These are phyloP conservation scores for Spisula subtruncata DNA, from an alignment of 2,888 invertebrate species.

Conservation along the genomic window DNA sequence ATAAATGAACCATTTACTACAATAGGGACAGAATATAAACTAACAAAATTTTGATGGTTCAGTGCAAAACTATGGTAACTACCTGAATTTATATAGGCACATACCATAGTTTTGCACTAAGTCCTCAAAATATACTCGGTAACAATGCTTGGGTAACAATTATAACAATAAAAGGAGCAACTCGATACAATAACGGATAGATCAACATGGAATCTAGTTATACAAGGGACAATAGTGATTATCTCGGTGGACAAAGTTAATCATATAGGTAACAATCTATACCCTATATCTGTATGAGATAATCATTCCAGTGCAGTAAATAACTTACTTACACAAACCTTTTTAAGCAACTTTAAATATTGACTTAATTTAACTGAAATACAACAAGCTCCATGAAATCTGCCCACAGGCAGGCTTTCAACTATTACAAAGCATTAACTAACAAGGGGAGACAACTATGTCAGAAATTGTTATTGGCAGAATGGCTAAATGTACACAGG, in stretches of 20 bases:
- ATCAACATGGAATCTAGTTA: constrained; percentile 14
- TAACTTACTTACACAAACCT: constrained; percentile 6
- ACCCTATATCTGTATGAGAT: neutral
- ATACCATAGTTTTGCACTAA: too few species aligned
- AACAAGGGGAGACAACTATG: too few species aligned
- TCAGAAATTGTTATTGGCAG: too few species aligned
- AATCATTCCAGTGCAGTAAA: neutral
- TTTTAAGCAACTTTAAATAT: neutral
- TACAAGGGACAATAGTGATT: neutral
- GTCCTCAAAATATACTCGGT: neutral
- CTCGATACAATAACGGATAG: constrained; percentile 5
- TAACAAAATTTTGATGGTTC: too few species aligned
- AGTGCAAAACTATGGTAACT: too few species aligned
- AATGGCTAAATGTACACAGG: too few species aligned
- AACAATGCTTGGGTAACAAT: constrained; percentile 7
- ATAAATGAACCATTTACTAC: too few species aligned
- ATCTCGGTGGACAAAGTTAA: neutral
- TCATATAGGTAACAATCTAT: neutral
- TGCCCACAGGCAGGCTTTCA: neutral
- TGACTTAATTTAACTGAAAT: neutral
- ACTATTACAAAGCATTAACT: neutral
- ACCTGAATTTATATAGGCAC: too few species aligned
- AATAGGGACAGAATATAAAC: neutral
- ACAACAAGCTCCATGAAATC: neutral
- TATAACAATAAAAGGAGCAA: neutral